Evolutionary conservation across 1,140 invertebrate genomes (phyloP).

Genomic region (Agraylea sexmaculata): DNA sequence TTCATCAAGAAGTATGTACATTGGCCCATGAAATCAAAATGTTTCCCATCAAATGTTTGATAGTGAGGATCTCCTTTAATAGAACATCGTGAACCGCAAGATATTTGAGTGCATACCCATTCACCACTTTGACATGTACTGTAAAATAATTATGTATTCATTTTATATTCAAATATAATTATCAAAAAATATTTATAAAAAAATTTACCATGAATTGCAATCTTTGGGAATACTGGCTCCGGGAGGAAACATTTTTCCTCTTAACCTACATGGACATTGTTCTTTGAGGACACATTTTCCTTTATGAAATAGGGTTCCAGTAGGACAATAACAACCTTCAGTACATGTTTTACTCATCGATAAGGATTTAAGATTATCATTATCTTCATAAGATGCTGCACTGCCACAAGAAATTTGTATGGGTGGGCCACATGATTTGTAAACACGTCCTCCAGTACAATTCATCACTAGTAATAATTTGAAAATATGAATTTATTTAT

Average conservation of each 20-base stretch:
- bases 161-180: slow-evolving; percentile 1
- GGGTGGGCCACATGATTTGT: slow-evolving; percentile 54
- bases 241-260: slow-evolving; percentile 61
- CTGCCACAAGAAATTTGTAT: slow-evolving; percentile 44
- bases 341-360: too few relatives aligned
- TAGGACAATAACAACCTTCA: slow-evolving; percentile 80
- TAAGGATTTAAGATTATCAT: too few relatives aligned
- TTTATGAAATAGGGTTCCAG: slow-evolving; percentile 56
- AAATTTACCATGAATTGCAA: slow-evolving; percentile 68
- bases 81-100: slow-evolving; percentile 63
- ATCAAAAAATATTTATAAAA: slow-evolving; percentile 2
- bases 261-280: slow-evolving; percentile 68
- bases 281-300: slow-evolving; percentile 57
- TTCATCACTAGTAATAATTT: slow-evolving; percentile 46
- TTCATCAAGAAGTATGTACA: slow-evolving; percentile 75
- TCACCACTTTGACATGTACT: slow-evolving; percentile 58
- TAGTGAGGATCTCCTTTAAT: slow-evolving; percentile 84
- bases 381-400: slow-evolving; percentile 21
- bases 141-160: neutral
- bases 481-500: slow-evolving; percentile 1
- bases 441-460: slow-evolving; percentile 55
- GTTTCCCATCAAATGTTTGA: slow-evolving; percentile 74
- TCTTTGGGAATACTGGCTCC: slow-evolving; percentile 61
- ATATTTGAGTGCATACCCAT: slow-evolving; percentile 66
- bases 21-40: slow-evolving; percentile 79